Evolutionary conservation across 2,797 vertebrate genomes (phyloP), one percentile per base, ranked within the genome.

Genomic region (Halcyon badia): DNA sequence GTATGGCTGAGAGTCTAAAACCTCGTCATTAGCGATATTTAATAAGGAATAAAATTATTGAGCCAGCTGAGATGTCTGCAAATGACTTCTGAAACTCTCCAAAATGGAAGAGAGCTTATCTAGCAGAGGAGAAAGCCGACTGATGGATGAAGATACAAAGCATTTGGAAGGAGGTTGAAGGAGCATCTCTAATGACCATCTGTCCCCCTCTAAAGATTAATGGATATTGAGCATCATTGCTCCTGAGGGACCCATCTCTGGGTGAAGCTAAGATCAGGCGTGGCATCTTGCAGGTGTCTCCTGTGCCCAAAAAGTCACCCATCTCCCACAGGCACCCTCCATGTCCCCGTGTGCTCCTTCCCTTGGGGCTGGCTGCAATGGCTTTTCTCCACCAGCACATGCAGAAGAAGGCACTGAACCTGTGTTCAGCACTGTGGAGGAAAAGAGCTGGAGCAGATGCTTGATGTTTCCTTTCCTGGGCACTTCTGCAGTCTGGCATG

Each of bases 1-100:
- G 14, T 73, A 76, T 26, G 44, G 52, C 68, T 0, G 0, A 89
- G 71, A 90, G 87, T 80, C 78, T 92, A 56, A 73, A 82, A 62
- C 54, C 51, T 33, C 72, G 44, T 66, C 94, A 83, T 87, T 94
- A 89, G 64, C 68, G 87, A 68, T 91, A 85, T 92, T 92, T 94
- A 90, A 96, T 87, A 91, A 73, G 68, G 81, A 82, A 64, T 33
- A 41, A 76, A 87, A 79, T 86, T 62, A 91, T 46, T 61, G 77
- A 85, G 56, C 69, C 51, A 82, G 82, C 33, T 33, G 90, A 87
- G 81, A 73, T 25, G 44, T 41, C 92, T 95, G 60, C 71, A 92
- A 57, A 95, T 83, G 42, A 68, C 52, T 80, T 56, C 75, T 77
- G 83, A 80, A 91, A 60, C 31, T 79, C 61, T 57, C 44, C 78